These are phyloP conservation scores for Bombus pascuorum DNA, from an alignment of 1,140 invertebrate genomes.

Conservation along the genomic window DNA sequence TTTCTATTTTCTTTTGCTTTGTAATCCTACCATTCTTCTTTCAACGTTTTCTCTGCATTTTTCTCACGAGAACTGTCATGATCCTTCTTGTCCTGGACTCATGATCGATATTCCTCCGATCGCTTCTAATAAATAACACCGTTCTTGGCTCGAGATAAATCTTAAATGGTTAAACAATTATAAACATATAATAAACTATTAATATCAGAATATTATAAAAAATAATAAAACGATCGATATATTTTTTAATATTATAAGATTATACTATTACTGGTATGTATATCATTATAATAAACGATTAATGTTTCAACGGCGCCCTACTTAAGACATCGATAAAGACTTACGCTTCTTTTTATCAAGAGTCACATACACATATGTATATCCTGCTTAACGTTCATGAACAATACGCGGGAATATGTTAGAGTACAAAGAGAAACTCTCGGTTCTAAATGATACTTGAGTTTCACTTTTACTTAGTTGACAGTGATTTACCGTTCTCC, in stretches of 20 bases:
- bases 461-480: not conserved
- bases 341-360: not conserved
- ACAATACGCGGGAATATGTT: not conserved
- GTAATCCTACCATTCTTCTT: not conserved
- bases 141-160: not conserved
- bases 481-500: not conserved
- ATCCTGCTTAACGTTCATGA: too few species aligned
- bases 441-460: not conserved
- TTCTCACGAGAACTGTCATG: not conserved
- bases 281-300: too few species aligned
- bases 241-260: too few species aligned
- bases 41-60: not conserved
- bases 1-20: not conserved
- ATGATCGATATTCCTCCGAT: not conserved
- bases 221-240: too few species aligned
- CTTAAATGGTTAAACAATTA: not conserved
- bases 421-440: not conserved
- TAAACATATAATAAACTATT: not conserved
- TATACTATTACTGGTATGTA: too few species aligned
- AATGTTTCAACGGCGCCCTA: too few species aligned
- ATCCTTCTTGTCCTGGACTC: not conserved
- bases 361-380: not conserved
- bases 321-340: not conserved
- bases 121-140: not conserved
- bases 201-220: not conserved